A percentile compares a stretch with the other conserved stretches of the same genome.
These are phyloP conservation scores for Psettodes erumei DNA, from an alignment of 2,113 vertebrate species.

Conservation along the genomic window DNA sequence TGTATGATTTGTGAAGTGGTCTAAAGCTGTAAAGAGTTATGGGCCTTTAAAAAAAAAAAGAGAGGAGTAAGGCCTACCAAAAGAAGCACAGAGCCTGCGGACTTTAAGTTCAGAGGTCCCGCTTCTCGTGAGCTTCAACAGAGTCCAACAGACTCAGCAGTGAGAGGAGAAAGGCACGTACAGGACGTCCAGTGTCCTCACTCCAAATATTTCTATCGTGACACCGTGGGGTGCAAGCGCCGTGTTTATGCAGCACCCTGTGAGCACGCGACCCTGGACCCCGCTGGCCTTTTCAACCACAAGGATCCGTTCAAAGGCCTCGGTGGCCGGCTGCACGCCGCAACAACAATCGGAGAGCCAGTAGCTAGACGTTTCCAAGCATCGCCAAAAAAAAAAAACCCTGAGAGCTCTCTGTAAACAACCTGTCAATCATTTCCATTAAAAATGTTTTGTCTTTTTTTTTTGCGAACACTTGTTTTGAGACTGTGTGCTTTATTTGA, in stretches of 20 bases:
- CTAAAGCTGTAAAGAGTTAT: background rate
- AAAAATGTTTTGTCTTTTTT: constrained; percentile 68
- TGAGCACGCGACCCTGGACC: no score
- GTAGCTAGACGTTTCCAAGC: constrained; percentile 30
- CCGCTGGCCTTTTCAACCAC: constrained; percentile 36
- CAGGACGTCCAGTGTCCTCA: constrained; percentile 24
- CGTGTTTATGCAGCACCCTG: constrained; percentile 1
- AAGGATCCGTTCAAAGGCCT: constrained; percentile 29
- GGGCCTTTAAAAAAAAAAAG: background rate
- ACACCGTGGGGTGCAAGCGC: constrained; percentile 7
- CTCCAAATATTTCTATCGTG: background rate
- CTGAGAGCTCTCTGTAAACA: constrained; percentile 68
- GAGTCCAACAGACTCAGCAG: constrained; percentile 38
- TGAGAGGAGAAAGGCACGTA: constrained; percentile 20
- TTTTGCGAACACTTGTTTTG: constrained; percentile 56
- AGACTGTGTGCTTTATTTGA: constrained; percentile 79
- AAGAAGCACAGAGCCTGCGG: constrained; percentile 17
- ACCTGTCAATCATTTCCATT: constrained; percentile 72
- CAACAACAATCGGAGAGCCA: constrained; percentile 19
- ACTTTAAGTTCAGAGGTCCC: constrained; percentile 57
- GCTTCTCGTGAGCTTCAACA: constrained; percentile 28
- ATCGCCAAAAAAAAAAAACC: constrained; percentile 48
- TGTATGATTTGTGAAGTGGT: background rate
- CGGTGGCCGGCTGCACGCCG: constrained; percentile 31
- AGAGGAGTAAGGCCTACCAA: background rate